These are phyloP conservation scores for Drosophila diplacantha DNA, from an alignment of 2,888 invertebrate species.

Conservation along the genomic window DNA sequence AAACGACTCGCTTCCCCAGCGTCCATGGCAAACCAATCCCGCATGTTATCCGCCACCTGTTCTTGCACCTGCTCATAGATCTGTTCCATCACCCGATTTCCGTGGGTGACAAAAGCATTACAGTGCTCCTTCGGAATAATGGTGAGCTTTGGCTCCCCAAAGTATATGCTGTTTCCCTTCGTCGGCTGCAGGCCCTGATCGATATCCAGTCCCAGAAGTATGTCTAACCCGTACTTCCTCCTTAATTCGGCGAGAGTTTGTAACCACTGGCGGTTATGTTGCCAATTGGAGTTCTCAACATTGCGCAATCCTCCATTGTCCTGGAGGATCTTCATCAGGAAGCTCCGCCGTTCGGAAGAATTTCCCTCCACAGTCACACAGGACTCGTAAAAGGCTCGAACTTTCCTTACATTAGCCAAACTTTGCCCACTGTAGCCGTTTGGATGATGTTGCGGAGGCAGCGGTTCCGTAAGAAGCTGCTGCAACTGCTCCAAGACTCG, in stretches of 20 bases:
- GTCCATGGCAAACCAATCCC: constrained; percentile 65
- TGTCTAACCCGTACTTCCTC: constrained; percentile 69
- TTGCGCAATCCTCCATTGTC: constrained; percentile 67
- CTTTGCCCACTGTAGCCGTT: constrained; percentile 32
- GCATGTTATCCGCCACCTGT: constrained; percentile 67
- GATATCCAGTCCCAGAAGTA: constrained; percentile 72
- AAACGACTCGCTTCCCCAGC: constrained; percentile 58
- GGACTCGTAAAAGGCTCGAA: constrained; percentile 69
- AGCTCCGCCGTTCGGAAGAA: constrained; percentile 49
- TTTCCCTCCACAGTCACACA: constrained; percentile 57
- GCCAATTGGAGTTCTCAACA: constrained; percentile 64
- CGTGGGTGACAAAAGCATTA: constrained; percentile 47
- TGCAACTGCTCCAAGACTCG: constrained; percentile 57
- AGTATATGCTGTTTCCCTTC: constrained; percentile 60
- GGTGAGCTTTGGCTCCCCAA: constrained; percentile 68
- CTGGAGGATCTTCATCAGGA: constrained; percentile 60
- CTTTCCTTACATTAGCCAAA: constrained; percentile 52
- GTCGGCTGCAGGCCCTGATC: constrained; percentile 58
- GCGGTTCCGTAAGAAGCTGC: constrained; percentile 49
- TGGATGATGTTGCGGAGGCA: constrained; percentile 36
- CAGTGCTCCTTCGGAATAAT: constrained; percentile 67
- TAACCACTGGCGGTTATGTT: constrained; percentile 66
- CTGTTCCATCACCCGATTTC: constrained; percentile 47
- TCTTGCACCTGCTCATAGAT: constrained; percentile 59
- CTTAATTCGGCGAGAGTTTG: constrained; percentile 62